A percentile compares a stretch with the other conserved stretches of the same genome.
Evolutionary conservation across 2,113 vertebrate species (phyloP).

Genomic region (Capreolus pygargus): DNA sequence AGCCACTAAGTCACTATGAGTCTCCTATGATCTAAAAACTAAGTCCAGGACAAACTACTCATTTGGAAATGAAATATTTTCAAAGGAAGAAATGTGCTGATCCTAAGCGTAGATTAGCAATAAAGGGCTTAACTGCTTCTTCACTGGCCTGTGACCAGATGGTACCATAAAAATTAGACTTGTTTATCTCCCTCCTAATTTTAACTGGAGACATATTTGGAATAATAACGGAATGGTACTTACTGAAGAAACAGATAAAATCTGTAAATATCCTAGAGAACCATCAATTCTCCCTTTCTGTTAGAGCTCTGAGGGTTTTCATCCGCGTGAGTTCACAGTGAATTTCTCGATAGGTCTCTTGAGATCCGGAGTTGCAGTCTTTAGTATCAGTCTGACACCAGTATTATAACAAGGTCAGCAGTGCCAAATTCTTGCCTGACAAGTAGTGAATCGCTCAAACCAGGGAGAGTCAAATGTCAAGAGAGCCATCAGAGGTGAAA

Average conservation of each 20-base stretch:
- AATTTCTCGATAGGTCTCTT: not conserved
- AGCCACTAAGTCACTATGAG: not conserved
- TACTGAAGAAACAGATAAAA: constrained; percentile 49
- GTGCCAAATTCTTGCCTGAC: not conserved
- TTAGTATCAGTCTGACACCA: not conserved
- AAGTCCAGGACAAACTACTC: not conserved
- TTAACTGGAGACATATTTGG: constrained; percentile 47
- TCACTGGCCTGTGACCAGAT: constrained; percentile 60
- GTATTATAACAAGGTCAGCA: not conserved
- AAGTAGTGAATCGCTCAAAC: not conserved
- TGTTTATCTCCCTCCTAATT: constrained; percentile 64
- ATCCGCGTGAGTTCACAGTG: not conserved
- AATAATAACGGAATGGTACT: constrained; percentile 41
- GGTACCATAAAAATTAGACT: constrained; percentile 54
- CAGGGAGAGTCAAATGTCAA: not conserved
- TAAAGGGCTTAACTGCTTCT: constrained; percentile 36
- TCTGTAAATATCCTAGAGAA: constrained; percentile 20
- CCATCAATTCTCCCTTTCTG: not conserved
- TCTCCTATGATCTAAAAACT: not conserved
- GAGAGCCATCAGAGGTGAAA: not conserved
- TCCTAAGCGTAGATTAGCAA: constrained; percentile 25
- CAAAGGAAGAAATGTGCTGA: not conserved
- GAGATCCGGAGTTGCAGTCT: not conserved
- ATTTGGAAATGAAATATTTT: constrained; percentile 14
- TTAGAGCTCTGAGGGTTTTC: not conserved